phyloP scores from a whole-genome alignment of 2,888 invertebrate genomes.

The Pseudococcus viburni region DNA sequence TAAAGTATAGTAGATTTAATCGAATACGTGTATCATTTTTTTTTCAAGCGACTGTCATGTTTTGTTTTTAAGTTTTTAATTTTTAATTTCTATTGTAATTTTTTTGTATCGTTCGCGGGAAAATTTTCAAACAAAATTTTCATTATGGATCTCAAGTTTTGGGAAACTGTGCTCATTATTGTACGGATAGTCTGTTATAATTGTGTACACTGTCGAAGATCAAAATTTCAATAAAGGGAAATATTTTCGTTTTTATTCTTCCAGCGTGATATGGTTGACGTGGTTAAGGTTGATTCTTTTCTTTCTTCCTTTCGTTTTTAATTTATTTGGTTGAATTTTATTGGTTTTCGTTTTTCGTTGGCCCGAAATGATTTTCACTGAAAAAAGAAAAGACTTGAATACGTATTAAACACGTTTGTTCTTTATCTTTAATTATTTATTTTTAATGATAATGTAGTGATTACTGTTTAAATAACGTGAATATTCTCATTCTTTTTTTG shows the following conservation, averaged over 20 bases:
- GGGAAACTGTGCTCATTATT: conserved; percentile 44
- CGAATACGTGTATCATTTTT: conserved; percentile 27
- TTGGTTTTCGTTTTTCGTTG: background rate
- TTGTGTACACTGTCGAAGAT: conserved; percentile 43
- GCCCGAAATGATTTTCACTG: background rate
- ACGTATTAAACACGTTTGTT: conserved; percentile 52
- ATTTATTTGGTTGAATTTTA: conserved; percentile 12
- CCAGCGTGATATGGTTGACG: background rate
- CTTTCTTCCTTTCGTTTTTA: background rate
- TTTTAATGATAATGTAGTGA: conserved; percentile 48
- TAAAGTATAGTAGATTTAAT: conserved; percentile 9
- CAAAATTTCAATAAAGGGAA: conserved; percentile 30
- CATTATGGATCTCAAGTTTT: conserved; percentile 52
- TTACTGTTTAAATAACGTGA: conserved; percentile 51
- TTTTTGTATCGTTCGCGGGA: conserved; percentile 43
- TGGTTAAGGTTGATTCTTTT: background rate
- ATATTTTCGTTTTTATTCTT: conserved; percentile 37
- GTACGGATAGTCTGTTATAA: conserved; percentile 29
- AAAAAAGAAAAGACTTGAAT: conserved; percentile 8
- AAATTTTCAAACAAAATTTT: conserved; percentile 44
- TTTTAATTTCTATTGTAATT: conserved; percentile 29
- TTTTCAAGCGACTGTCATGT: conserved; percentile 44
- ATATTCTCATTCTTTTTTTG: conserved; percentile 55
- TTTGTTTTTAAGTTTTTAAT: conserved; percentile 27
- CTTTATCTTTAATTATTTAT: conserved; percentile 32